These are phyloP conservation scores for Anthophora plumipes DNA, from an alignment of 2,888 invertebrate genomes.

Conservation along the genomic window DNA sequence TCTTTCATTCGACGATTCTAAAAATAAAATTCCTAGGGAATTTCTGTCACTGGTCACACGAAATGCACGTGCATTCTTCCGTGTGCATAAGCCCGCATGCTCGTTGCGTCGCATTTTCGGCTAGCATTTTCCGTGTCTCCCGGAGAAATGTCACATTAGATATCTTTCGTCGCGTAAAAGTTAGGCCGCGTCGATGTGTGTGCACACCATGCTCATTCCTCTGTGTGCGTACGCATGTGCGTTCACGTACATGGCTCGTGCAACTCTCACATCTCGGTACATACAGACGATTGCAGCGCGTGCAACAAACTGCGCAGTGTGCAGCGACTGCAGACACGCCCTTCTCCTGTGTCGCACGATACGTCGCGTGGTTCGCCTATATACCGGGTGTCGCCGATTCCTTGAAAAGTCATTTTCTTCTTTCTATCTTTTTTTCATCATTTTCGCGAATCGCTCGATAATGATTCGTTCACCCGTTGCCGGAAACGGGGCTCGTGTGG, in stretches of 20 bases:
- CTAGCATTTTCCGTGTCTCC: conserved; percentile 22
- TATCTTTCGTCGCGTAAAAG: conserved; percentile 31
- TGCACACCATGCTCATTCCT: too few species aligned
- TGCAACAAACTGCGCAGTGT: conserved; percentile 84
- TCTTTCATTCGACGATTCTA: neutral
- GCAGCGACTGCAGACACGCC: conserved; percentile 80
- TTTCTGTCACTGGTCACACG: neutral
- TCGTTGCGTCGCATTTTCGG: conserved; percentile 27
- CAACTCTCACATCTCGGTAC: conserved; percentile 56
- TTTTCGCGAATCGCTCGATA: conserved; percentile 18
- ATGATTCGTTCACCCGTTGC: conserved; percentile 40
- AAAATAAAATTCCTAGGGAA: conserved; percentile 6
- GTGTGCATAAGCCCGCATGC: neutral
- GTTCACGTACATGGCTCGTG: conserved; percentile 43
- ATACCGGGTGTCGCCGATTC: conserved; percentile 75
- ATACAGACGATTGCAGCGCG: conserved; percentile 78
- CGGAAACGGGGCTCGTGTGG: conserved; percentile 4
- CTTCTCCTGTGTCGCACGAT: conserved; percentile 82
- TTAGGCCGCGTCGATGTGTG: neutral
- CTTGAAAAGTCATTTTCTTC: conserved; percentile 33
- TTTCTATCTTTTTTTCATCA: neutral
- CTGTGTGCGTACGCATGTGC: conserved; percentile 15
- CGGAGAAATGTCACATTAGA: conserved; percentile 40
- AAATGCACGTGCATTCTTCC: neutral
- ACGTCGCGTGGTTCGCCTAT: conserved; percentile 76